Base-by-base conservation (phyloP, 2,797 vertebrate genomes). In the Galago senegalensis region DNA sequence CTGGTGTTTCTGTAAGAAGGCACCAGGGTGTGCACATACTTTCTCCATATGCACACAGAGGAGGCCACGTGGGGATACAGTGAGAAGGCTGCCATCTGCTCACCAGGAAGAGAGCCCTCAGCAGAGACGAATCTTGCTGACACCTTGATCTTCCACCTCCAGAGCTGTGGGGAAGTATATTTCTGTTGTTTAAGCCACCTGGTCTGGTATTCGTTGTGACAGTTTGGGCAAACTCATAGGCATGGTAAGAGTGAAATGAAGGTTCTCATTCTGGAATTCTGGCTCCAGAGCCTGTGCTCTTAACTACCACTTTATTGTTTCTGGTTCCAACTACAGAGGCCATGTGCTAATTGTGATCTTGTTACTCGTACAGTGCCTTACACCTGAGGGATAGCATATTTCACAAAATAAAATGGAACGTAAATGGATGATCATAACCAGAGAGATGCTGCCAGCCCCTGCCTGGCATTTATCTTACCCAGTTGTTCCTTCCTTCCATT, bases 1-100 rank as follows among this genome's bases (percentile, higher is more conserved):
- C 29, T 20, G 12, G 49, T 18, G n/a, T 20, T 7, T 31, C 23
- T 25, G 7, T 34, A 43, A 72, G 69, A 89, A 49, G 60, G n/a
- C 21, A 12, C 23, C 3, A 16, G 56, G 37, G 17, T 0, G 0
- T 2, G 23, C 5, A 4, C 2, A 12, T 4, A 18, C 43, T 13
- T 7, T 29, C 27, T 81, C n/a, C 10, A 25, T 9, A 4, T 49
- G 20, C 37, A 18, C 43, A 17, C 31, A 20, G 58, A 63, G 43
- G 34, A 86, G 53, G 70, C 27, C 20, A 2, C 1, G 2, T 2
- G 56, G 58, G 40, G 77, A 58, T n/a, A 25, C 21, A 58, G n/a
- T 13, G n/a, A 58, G 77, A 80, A 37, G 53, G 21, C n/a, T 3
- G 13, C 21, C n/a, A 7, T 58, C 77, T 80, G 53, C 77, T 34